Evolutionary conservation across 2,888 invertebrate genomes (phyloP), one percentile per base, ranked within the genome.

Genomic region (Dicycla oo): DNA sequence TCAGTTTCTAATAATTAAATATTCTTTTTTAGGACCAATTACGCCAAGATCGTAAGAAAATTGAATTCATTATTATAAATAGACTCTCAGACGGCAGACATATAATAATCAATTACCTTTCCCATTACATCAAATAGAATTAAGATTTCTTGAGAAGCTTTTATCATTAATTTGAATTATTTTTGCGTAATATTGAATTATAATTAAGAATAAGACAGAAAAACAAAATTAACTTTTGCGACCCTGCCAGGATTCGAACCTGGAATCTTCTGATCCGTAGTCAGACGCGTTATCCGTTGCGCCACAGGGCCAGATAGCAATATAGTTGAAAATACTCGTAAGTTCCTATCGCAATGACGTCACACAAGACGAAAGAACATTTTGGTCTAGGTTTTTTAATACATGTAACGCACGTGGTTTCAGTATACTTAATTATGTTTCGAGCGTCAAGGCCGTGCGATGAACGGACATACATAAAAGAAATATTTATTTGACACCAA

Each of bases 221-320:
- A 63, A 69, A 61, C 58, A 75, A 75, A 87, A 87, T 83, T 83
- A 73, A 4, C 0, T 13, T 0, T 6, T 0, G 82, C 96, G 96
- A 96, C 96, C 96, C 93, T 96, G 96, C 96, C 96, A 96, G 96
- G 96, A 96, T 96, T 96, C 96, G 96, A 96, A 96, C 96, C 96
- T 97, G 97, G 97, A 97, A 97, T 97, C 97, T 97, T 97, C 97
- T 97, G 97, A 97, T 97, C 97, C 97, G 97, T 97, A 97, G 97
- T 97, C 97, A 97, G 97, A 97, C 97, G 97, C 97, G 97, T 97
- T 97, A 97, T 97, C 96, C 97, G 92, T 96, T 96, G 96, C 96
- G 96, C 96, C 96, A 96, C 96, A 97, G 94, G 96, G 96, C 96
- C 96, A n/a, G 84, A 65, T 78, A 30, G 0, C 0, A 0, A 0